Conservation (phyloP, 2,888 invertebrate species). For the Neoascia interrupta region DNA sequence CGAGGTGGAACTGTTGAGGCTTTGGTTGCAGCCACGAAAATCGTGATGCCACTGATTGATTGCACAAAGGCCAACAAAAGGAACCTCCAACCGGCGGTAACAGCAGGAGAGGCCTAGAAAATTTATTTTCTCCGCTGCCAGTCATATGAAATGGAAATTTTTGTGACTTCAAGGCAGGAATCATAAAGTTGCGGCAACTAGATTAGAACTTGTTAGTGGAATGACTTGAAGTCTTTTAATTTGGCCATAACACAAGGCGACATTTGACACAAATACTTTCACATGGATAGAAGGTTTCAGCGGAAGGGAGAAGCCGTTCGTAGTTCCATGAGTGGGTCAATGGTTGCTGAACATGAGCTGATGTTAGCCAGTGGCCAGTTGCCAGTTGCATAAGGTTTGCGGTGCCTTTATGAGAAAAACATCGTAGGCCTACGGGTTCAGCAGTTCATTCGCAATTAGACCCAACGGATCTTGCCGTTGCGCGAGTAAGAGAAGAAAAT, state of each 20-base stretch:
- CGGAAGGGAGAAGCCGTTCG: not conserved
- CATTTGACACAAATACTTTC: conserved; percentile 50
- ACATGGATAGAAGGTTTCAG: conserved; percentile 7
- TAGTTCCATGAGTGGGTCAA: too few species aligned
- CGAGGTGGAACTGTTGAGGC: conserved; percentile 41
- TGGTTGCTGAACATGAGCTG: not conserved
- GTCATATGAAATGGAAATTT: conserved; percentile 53
- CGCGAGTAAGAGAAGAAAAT: too few species aligned
- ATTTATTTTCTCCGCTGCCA: conserved; percentile 30
- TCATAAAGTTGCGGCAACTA: conserved; percentile 47
- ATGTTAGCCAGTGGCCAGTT: not conserved
- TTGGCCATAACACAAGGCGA: conserved; percentile 20
- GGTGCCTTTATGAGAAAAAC: conserved; percentile 5
- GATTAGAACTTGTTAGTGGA: conserved; percentile 31
- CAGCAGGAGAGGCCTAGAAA: conserved; percentile 3
- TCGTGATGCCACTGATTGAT: conserved; percentile 67
- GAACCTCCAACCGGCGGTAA: conserved; percentile 3
- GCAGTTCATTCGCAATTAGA: conserved; percentile 49
- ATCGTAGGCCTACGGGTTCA: conserved; percentile 11
- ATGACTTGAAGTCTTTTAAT: conserved; percentile 13
- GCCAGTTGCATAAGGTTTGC: conserved; percentile 27
- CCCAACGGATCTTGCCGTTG: conserved; percentile 36
- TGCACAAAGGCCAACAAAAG: conserved; percentile 24
- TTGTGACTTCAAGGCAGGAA: conserved; percentile 12
- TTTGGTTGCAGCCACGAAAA: conserved; percentile 60